Evolutionary conservation across 2,888 invertebrate genomes (phyloP).

Genomic region (Thymelicus sylvestris): DNA sequence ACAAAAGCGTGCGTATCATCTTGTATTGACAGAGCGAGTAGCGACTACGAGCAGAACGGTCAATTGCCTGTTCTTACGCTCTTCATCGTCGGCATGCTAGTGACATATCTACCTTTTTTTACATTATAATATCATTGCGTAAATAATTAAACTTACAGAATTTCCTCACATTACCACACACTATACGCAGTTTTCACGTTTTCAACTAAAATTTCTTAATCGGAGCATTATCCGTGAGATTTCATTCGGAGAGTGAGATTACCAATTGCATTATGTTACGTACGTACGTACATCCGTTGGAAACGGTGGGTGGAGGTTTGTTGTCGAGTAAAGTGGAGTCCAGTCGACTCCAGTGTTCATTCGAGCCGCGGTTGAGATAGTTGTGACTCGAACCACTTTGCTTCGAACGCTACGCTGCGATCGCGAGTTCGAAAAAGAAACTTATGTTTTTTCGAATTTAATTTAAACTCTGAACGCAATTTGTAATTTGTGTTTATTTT

Average conservation of each 20-base stretch:
- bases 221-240: slow-evolving; percentile 32
- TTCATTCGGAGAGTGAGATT: slow-evolving; percentile 33
- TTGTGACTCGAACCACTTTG: background rate
- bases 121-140: too few relatives aligned
- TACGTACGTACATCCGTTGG: slow-evolving; percentile 30
- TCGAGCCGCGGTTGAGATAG: slow-evolving; percentile 9
- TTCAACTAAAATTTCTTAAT: slow-evolving; percentile 19
- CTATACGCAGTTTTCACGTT: background rate
- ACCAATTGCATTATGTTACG: slow-evolving; percentile 34
- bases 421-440: slow-evolving; percentile 22
- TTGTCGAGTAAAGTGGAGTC: slow-evolving; percentile 5
- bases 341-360: slow-evolving; percentile 26
- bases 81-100: too few relatives aligned
- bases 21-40: too few relatives aligned
- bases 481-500: slow-evolving; percentile 5
- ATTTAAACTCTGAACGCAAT: slow-evolving; percentile 13
- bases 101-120: too few relatives aligned
- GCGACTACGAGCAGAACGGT: too few relatives aligned
- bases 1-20: too few relatives aligned
- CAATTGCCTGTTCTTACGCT: too few relatives aligned
- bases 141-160: background rate
- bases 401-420: slow-evolving; percentile 12
- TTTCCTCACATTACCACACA: background rate
- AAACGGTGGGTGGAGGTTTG: slow-evolving; percentile 33
- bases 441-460: background rate